Percentiles rank a stretch among this genome's conserved stretches.
Conservation (phyloP, 2,113 vertebrate genomes). For the Suricata suricatta region DNA sequence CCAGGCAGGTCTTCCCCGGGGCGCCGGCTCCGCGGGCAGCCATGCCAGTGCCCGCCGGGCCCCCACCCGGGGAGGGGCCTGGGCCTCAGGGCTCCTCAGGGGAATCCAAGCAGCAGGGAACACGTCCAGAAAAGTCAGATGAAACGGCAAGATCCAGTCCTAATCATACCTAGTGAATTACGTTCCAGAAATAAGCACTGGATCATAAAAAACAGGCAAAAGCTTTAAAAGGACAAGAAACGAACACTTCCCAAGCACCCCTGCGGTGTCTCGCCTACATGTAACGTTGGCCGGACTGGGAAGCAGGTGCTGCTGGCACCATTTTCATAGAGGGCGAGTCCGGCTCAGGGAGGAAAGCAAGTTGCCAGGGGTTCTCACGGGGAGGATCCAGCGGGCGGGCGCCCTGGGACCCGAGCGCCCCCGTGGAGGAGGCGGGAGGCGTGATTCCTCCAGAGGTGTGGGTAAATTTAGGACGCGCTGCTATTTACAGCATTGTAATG, state of each 20-base stretch:
- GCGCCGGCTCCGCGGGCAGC: not conserved
- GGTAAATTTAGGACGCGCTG: not conserved
- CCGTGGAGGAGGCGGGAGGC: not conserved
- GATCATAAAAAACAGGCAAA: not conserved
- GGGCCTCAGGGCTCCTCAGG: not conserved
- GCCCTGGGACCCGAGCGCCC: not conserved
- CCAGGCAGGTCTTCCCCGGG: not conserved
- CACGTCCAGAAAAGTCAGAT: not conserved
- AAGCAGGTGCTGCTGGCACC: not conserved
- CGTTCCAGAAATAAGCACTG: not conserved
- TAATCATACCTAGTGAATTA: not conserved
- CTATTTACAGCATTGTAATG: constrained; percentile 49
- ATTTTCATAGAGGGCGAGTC: not conserved
- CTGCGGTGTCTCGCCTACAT: not conserved
- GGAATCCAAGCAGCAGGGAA: not conserved
- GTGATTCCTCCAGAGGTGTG: not conserved
- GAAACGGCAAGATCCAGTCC: not conserved
- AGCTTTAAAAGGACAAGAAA: not conserved
- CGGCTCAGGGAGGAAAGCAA: not conserved
- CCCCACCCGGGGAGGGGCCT: not conserved
- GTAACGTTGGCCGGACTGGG: not conserved
- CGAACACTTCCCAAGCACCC: not conserved
- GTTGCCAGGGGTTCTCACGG: not conserved
- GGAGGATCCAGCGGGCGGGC: not conserved
- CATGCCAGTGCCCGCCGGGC: not conserved